Evolutionary conservation across 1,140 invertebrate species (phyloP).

Genomic region (Bombus breviceps): DNA sequence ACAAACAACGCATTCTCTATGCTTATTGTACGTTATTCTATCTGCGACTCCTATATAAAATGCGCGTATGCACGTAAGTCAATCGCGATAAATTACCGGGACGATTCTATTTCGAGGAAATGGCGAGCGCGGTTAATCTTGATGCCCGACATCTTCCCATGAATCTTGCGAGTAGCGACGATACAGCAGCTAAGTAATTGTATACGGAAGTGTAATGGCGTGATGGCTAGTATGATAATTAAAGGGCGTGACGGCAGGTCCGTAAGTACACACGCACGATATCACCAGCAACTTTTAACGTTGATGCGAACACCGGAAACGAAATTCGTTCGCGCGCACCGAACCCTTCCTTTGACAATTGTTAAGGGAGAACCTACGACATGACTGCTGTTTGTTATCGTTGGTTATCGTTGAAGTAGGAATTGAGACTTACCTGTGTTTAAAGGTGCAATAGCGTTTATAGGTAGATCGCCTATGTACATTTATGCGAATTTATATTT

Average conservation of each 20-base stretch:
- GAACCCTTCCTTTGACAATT: background rate
- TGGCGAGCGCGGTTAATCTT: slow-evolving; percentile 46
- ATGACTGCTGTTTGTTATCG: background rate
- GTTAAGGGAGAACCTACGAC: background rate
- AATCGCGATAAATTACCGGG: slow-evolving; percentile 37
- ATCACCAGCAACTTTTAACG: slow-evolving; percentile 17
- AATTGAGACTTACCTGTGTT: background rate
- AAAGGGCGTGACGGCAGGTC: slow-evolving; percentile 58
- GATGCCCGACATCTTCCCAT: slow-evolving; percentile 52
- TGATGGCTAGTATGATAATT: slow-evolving; percentile 63
- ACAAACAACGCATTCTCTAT: background rate
- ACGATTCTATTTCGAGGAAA: slow-evolving; percentile 60
- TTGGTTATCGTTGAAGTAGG: background rate
- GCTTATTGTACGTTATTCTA: background rate
- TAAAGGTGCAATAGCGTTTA: background rate
- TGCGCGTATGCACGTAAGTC: background rate
- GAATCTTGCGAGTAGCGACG: slow-evolving; percentile 45
- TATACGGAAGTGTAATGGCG: slow-evolving; percentile 61
- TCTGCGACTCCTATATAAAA: background rate
- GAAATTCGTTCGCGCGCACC: slow-evolving; percentile 18
- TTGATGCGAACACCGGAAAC: slow-evolving; percentile 12
- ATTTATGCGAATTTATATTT: background rate
- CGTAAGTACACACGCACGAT: slow-evolving; percentile 24
- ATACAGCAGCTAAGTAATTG: slow-evolving; percentile 63
- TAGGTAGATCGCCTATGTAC: background rate